Conservation (phyloP, 2,888 invertebrate genomes). For the Spisula solida region DNA sequence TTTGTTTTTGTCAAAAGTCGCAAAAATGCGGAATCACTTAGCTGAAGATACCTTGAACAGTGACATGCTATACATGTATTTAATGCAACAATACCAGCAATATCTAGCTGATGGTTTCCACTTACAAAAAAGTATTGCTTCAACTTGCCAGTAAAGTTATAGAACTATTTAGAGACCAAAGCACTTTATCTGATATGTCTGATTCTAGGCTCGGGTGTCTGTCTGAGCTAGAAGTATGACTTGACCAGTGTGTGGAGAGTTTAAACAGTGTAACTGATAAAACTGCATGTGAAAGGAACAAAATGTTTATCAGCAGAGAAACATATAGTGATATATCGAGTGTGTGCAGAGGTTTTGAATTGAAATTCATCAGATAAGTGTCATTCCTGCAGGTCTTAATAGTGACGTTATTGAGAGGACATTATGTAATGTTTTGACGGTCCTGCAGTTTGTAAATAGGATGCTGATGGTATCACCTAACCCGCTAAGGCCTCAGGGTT, state of each 20-base stretch:
- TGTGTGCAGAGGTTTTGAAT: constrained; percentile 55
- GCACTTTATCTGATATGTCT: constrained; percentile 45
- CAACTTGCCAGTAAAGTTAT: constrained; percentile 49
- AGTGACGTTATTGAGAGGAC: constrained; percentile 63
- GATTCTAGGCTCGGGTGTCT: constrained; percentile 47
- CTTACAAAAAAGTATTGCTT: constrained; percentile 48
- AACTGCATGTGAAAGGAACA: constrained; percentile 45
- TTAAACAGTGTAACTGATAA: constrained; percentile 6
- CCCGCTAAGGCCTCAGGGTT: constrained; percentile 12
- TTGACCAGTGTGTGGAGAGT: constrained; percentile 40
- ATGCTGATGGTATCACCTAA: neutral
- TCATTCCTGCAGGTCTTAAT: constrained; percentile 59
- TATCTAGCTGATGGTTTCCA: constrained; percentile 44
- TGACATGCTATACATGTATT: constrained; percentile 23
- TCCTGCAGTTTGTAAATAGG: no score
- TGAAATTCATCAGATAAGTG: constrained; percentile 50
- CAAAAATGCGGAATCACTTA: constrained; percentile 27
- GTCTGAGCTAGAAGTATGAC: constrained; percentile 33
- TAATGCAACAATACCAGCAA: constrained; percentile 43
- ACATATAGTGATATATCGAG: constrained; percentile 53
- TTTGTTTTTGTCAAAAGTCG: neutral
- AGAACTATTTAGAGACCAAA: constrained; percentile 52
- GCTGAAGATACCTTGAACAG: constrained; percentile 30
- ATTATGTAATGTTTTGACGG: constrained; percentile 56
- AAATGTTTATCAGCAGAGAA: constrained; percentile 56